Evolutionary conservation across 2,113 vertebrate genomes (phyloP), one percentile per base, ranked within the genome.

Genomic region (Gasterosteus aculeatus): DNA sequence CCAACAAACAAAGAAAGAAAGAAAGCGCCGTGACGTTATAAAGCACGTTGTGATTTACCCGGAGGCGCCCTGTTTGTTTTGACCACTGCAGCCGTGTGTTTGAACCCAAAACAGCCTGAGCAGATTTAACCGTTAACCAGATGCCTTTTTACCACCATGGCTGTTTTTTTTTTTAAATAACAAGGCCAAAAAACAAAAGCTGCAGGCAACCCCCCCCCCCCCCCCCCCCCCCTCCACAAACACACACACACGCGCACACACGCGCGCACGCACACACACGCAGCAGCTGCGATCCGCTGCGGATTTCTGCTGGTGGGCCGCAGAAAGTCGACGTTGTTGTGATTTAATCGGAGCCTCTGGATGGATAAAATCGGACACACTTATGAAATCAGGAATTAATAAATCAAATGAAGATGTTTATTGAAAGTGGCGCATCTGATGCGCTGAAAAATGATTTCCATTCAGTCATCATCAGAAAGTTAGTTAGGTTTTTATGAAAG

Each of bases 31-130:
- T 5, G 42, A 11, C 18, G 10, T 66, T 33, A 38, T 7, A 18
- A 33, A n/a, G 16, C 62, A 6, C 42, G 31, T 90, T 90, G 87
- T 42, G 59, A 68, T 4, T 31, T 72, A 77, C 85, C 86, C 61
- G 18, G 62, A 84, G 70, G 79, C 69, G 4, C 35, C 0, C 49
- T 88, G 87, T 92, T 92, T 93, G 88, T 93, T 92, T 81, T 92
- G 83, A 81, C 88, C 80, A 80, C 80, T 76, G 71, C 19, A 54
- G 38, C 51, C 46, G 0, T 26, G 63, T 91, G 92, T 92, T 91
- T 92, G 31, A 11, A 93, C 75, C 74, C 33, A 10, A 77, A 93
- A 93, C 85, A 89, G 58, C 22, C 41, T 18, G 80, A 81, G 75
- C 72, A 58, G 78, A 87, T 85, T 86, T 79, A 72, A 85, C 84